phyloP scores from a whole-genome alignment of 2,113 vertebrate genomes.

The Polyodon spathula region DNA sequence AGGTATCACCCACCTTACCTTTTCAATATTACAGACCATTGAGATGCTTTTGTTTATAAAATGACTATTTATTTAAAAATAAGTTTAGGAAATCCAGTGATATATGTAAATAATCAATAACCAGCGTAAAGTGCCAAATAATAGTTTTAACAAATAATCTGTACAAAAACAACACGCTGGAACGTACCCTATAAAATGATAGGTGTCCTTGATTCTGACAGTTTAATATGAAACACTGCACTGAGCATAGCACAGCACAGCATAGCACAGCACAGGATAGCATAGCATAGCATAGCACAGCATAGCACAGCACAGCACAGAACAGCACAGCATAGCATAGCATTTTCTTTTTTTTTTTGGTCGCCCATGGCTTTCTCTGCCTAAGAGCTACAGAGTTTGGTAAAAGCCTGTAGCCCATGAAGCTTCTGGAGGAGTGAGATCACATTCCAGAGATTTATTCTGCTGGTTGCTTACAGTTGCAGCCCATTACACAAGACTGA shows the following conservation, averaged over 20 bases:
- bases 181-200: constrained; percentile 51
- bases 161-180: constrained; percentile 68
- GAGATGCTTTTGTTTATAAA: constrained; percentile 72
- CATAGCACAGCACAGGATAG: neutral
- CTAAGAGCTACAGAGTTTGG: too few species aligned
- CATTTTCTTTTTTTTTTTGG: too few species aligned
- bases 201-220: constrained; percentile 21
- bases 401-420: constrained; percentile 7
- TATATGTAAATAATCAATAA: constrained; percentile 93
- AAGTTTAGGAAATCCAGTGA: constrained; percentile 90
- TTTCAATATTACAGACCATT: constrained; percentile 19
- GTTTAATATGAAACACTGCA: constrained; percentile 1
- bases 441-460: constrained; percentile 20
- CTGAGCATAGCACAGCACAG: neutral
- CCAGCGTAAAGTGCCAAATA: constrained; percentile 98
- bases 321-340: too few species aligned
- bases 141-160: constrained; percentile 64
- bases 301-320: neutral
- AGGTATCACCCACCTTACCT: neutral
- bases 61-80: constrained; percentile 88
- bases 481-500: constrained; percentile 9
- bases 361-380: too few species aligned
- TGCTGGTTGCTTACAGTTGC: neutral
- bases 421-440: constrained; percentile 15
- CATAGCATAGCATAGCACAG: neutral